Base-by-base conservation (phyloP, 2,113 vertebrate genomes). In the Pitta sordida region DNA sequence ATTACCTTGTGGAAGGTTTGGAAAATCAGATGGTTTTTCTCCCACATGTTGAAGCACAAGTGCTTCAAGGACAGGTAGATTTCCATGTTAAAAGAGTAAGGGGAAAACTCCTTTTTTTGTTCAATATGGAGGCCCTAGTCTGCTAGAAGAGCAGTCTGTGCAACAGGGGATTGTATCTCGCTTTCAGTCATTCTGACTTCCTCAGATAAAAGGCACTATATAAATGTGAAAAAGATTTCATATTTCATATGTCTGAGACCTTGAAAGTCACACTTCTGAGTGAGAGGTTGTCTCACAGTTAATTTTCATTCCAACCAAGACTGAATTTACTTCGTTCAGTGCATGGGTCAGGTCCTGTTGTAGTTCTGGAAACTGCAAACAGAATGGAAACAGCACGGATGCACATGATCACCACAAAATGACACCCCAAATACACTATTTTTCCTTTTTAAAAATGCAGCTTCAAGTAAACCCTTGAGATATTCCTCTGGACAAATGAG, bases 161-260 rank as follows among this genome's bases (percentile, higher is more conserved):
- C 53, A 17, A 36, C 0, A 0, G 23, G 71, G 14, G 21, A 62
- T 58, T 0, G 0, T 6, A 4, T 39, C 13, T 70, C 3, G 0
- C 46, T 60, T 73, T 87, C 56, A 87, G 59, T 41, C 83, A 34
- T 55, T 71, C 64, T 94, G 56, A 67, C 77, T 91, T 94, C 91
- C 77, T 95, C 81, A 71, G 39, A 84, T 75, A 52, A 94, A 92
- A 95, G 69, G n/a, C 27, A 22, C 4, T 46, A 6, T 5, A 46
- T 16, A 67, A 74, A 77, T 24, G 9, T 1, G 5, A 44, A n/a
- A n/a, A n/a, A n/a, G n/a, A n/a, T n/a, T n/a, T 18, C 17, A 13
- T 37, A 86, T 65, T 51, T 88, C 17, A 2, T 44, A 14, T 78
- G 88, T 87, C 41, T 44, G 24, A 58, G 26, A 58, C 21, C 32